phyloP scores from a whole-genome alignment of 2,888 invertebrate genomes.

The Papilio protenor region DNA sequence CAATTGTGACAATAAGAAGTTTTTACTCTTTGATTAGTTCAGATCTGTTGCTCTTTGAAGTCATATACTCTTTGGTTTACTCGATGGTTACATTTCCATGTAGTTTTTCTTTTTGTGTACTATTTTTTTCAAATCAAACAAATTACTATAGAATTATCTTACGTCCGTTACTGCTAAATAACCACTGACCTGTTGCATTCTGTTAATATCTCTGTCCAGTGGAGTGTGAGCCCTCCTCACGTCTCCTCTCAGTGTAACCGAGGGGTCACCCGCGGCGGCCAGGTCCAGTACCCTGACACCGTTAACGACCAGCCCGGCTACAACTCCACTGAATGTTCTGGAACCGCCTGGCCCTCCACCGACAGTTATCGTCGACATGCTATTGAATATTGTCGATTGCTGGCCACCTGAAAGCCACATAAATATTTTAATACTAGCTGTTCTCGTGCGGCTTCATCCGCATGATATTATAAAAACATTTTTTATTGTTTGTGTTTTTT shows the following conservation, averaged over 20 bases:
- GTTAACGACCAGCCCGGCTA: slow-evolving; percentile 95
- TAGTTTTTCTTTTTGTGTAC: too few relatives aligned
- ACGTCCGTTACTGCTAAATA: too few relatives aligned
- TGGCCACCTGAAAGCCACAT: slow-evolving; percentile 87
- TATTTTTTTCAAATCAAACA: too few relatives aligned
- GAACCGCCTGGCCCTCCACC: slow-evolving; percentile 90
- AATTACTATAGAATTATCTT: too few relatives aligned
- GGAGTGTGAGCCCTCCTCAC: slow-evolving; percentile 91
- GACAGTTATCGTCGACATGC: slow-evolving; percentile 94
- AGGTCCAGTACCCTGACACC: slow-evolving; percentile 93
- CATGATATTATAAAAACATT: too few relatives aligned
- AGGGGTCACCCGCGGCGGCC: slow-evolving; percentile 92
- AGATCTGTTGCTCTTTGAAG: too few relatives aligned
- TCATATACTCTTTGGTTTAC: too few relatives aligned
- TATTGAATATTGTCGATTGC: slow-evolving; percentile 94
- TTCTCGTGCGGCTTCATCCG: too few relatives aligned
- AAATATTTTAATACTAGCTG: background rate
- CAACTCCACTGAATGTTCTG: slow-evolving; percentile 93
- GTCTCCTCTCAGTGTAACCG: slow-evolving; percentile 91
- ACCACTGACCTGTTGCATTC: slow-evolving; percentile 91
- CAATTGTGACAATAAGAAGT: too few relatives aligned
- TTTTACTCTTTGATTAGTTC: too few relatives aligned
- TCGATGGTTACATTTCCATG: too few relatives aligned
- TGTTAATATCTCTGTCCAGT: slow-evolving; percentile 90
- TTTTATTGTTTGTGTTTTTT: too few relatives aligned